Evolutionary conservation across 1,140 invertebrate species (phyloP).

Genomic region (Hermatobates lingyangjiaoensis): DNA sequence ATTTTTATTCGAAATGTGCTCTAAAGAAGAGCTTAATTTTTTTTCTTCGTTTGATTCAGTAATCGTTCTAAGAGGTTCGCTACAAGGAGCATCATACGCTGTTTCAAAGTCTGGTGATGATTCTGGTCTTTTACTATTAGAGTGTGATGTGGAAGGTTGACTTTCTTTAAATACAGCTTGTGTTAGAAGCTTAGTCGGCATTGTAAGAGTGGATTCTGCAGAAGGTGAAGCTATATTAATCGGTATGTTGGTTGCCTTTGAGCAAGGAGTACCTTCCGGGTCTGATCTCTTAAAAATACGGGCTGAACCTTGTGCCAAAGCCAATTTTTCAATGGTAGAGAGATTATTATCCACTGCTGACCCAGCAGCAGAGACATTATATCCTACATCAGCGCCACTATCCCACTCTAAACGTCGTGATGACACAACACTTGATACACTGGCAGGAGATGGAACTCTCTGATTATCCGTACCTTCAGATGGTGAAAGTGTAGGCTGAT

Average conservation of each 20-base stretch:
- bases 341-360: slow-evolving; percentile 15
- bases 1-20: slow-evolving; percentile 5
- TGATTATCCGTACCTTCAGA: slow-evolving; percentile 1
- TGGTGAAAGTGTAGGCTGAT: background rate
- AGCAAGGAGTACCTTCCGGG: slow-evolving; percentile 24
- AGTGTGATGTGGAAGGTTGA: background rate
- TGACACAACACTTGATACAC: slow-evolving; percentile 14
- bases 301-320: slow-evolving; percentile 20
- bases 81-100: background rate
- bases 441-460: slow-evolving; percentile 6
- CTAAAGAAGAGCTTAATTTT: slow-evolving; percentile 12
- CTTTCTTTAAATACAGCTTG: background rate
- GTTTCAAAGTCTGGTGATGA: background rate
- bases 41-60: background rate
- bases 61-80: background rate
- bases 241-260: background rate
- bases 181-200: slow-evolving; percentile 2
- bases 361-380: slow-evolving; percentile 19
- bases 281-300: slow-evolving; percentile 22
- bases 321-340: slow-evolving; percentile 37
- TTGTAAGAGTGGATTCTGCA: slow-evolving; percentile 13
- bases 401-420: slow-evolving; percentile 43
- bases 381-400: slow-evolving; percentile 54
- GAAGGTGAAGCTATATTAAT: slow-evolving; percentile 4
- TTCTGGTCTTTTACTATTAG: slow-evolving; percentile 3